Conservation (phyloP, 2,113 vertebrate genomes). For the Calyptommatus sinebrachiatus region DNA sequence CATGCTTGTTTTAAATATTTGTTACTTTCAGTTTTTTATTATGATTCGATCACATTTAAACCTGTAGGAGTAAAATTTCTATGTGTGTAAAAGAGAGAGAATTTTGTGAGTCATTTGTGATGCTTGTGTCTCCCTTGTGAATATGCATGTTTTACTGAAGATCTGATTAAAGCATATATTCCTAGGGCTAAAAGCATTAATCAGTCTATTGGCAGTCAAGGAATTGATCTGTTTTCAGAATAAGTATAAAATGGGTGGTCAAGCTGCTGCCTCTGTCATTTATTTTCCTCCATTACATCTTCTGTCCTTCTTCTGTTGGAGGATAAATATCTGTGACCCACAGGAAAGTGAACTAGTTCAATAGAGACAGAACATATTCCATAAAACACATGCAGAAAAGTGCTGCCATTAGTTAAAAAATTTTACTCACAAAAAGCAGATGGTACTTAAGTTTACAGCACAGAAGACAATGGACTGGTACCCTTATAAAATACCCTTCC, state of each 20-base stretch:
- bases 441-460: neutral
- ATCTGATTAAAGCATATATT: neutral
- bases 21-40: neutral
- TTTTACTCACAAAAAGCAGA: neutral
- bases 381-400: neutral
- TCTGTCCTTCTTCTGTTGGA: neutral
- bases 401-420: neutral
- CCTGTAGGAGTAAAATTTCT: neutral
- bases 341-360: neutral
- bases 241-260: neutral
- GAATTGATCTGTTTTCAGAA: neutral
- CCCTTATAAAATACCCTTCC: neutral
- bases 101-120: neutral
- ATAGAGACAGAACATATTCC: too few species aligned
- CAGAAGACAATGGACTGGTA: neutral
- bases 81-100: neutral
- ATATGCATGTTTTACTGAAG: neutral
- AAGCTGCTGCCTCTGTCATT: neutral
- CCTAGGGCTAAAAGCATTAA: neutral
- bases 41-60: neutral
- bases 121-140: neutral
- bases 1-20: neutral
- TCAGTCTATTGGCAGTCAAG: neutral
- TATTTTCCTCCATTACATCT: neutral
- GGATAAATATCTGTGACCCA: neutral